These are phyloP conservation scores for Lycocorax pyrrhopterus DNA, from an alignment of 2,113 vertebrate species.

Conservation along the genomic window DNA sequence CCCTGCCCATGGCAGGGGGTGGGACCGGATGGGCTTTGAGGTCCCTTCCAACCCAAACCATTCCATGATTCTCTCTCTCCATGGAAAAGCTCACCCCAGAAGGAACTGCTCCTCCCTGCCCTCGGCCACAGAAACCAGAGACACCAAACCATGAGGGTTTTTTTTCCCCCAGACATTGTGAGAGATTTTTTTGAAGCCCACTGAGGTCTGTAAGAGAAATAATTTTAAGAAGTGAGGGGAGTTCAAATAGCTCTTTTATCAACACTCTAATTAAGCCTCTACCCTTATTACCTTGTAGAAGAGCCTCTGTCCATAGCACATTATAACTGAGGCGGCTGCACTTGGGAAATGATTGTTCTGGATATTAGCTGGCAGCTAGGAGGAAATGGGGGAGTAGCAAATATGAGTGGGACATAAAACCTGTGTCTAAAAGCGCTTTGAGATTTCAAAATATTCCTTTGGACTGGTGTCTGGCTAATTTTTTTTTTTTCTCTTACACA, in stretches of 20 bases:
- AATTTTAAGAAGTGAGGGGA: background rate
- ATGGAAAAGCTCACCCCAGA: background rate
- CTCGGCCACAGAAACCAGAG: background rate
- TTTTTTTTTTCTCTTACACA: background rate
- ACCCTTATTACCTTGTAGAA: background rate
- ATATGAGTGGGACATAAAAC: background rate
- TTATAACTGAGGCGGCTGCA: background rate
- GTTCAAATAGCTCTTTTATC: background rate
- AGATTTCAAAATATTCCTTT: background rate
- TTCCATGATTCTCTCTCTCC: background rate
- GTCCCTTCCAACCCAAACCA: background rate
- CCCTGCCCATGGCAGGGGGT: background rate
- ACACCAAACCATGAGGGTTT: fast-evolving
- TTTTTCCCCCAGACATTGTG: background rate
- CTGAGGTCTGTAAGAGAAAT: background rate
- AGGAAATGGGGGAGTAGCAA: background rate
- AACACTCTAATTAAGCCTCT: background rate
- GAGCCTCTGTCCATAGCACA: background rate
- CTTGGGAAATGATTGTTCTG: background rate
- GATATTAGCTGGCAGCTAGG: background rate
- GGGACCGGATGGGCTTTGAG: fast-evolving
- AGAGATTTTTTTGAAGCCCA: background rate
- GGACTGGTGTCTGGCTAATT: background rate
- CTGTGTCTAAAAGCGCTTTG: background rate
- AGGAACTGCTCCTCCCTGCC: fast-evolving